Base-by-base conservation (phyloP, 1,140 invertebrate genomes). In the Drosophila lini region DNA sequence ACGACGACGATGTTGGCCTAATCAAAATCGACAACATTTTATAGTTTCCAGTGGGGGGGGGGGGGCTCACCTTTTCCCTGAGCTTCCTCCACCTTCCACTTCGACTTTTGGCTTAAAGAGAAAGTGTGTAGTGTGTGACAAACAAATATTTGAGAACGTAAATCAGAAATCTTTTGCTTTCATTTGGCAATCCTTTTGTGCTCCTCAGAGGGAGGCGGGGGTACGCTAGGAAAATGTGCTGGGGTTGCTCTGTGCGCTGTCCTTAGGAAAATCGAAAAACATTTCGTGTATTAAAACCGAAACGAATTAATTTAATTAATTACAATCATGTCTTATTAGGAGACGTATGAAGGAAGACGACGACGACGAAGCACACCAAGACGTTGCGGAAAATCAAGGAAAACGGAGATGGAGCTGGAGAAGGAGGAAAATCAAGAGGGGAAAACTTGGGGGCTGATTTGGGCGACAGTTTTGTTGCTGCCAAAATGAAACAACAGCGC, bases 291-390 rank as follows among this genome's bases (percentile, higher is more conserved):
- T 91, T 91, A 91, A 91, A 91, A 91, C 90, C 90, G 90, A 91
- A 91, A 91, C 90, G 90, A 92, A 92, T 92, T 92, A 92, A 92
- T 92, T 92, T 90, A 92, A 92, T 92, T 92, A 92, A 92, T 91
- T 92, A 92, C 90, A 92, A 92, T 92, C 91, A 91, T 91, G 91
- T 92, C 91, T 92, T 92, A 92, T 92, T 92, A 92, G 91, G 88
- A 91, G 91, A 86, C 84, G 84, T 89, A 88, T 88, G 83, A 80
- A 83, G 79, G 68, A 45, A 34, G 83, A 63, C 42, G 62, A 65
- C 52, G 42, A 62, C 15, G 42, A 62, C 15, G 53, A 67, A 1
- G 50, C 48, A 34, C 50, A 70, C 56, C 56, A 74, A 62, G 48
- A 41, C 48, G 58, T 50, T 50, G 48, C 10, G 22, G 34, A 19